A percentile compares a stretch with the other conserved stretches of the same genome.
These are phyloP conservation scores for Portunus trituberculatus DNA, from an alignment of 1,140 invertebrate species.

Conservation along the genomic window DNA sequence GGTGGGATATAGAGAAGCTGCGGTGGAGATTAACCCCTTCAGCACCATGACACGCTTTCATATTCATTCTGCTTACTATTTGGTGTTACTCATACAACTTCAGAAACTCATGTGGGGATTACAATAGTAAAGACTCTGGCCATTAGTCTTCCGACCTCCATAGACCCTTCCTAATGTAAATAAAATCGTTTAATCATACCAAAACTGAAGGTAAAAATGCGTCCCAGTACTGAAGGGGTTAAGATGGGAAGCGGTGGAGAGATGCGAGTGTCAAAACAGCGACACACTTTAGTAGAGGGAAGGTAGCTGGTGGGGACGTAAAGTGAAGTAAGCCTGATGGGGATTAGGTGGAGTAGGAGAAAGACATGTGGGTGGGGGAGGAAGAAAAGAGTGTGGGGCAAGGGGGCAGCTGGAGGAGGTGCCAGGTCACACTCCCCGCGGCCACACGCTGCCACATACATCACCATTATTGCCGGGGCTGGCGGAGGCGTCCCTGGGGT, in stretches of 20 bases:
- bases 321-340: too few relatives aligned
- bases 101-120: too few relatives aligned
- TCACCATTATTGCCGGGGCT: constrained; percentile 4
- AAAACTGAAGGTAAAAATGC: too few relatives aligned
- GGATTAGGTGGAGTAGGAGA: background rate
- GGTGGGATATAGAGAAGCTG: background rate
- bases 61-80: too few relatives aligned
- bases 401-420: background rate
- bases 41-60: too few relatives aligned
- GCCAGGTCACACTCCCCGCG: background rate
- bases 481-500: background rate
- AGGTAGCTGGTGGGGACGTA: background rate
- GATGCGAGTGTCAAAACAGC: background rate
- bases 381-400: background rate
- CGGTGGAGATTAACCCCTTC: background rate
- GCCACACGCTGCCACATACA: constrained; percentile 8
- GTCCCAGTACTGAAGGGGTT: too few relatives aligned
- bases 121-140: too few relatives aligned
- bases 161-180: too few relatives aligned
- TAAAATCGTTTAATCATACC: too few relatives aligned
- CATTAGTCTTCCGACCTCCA: too few relatives aligned
- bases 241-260: background rate
- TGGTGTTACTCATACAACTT: too few relatives aligned
- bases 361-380: background rate
- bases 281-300: background rate